Base-by-base conservation (phyloP, 2,113 vertebrate species). In the Quiscalus mexicanus region DNA sequence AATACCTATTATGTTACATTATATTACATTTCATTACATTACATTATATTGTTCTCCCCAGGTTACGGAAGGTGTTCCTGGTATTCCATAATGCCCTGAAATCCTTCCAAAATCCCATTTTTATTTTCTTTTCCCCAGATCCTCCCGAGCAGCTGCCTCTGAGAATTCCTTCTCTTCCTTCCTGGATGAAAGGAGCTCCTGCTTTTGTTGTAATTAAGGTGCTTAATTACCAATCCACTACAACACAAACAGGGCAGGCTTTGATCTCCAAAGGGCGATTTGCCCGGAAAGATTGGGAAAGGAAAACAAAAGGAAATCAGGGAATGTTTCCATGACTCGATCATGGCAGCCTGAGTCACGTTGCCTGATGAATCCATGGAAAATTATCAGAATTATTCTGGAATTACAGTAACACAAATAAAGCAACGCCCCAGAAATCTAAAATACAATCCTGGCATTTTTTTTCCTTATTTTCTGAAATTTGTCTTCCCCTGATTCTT, bases 141-240 rank as follows among this genome's bases (percentile, higher is more conserved):
- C 74, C 74, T 91, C 58, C 60, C 0, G 17, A 96, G 87, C 92
- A 87, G 90, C 90, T 82, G 92, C 81, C 59, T 10, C 90, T 39
- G 11, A 90, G n/a, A 64, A 73, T 73, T 45, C 70, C 75, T 95
- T 56, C 83, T 79, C 74, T 91, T 39, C 78, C 78, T 73, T 88
- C 28, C 67, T 12, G 93, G 95, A 95, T 93, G 92, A 91, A 95
- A 94, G 95, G 28, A 19, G 58, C 95, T 93, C 65, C 95, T 79
- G 82, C 58, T 93, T 92, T 68, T 76, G 14, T 37, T 69, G 85
- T 96, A 94, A 97, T 97, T 97, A 94, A 74, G 77, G 84, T 53
- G 82, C 86, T 96, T 95, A 87, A 64, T 96, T 95, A 93, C 59
- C 28, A 83, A 94, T 94, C 95, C 95, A 96, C 95, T 95, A 91